phyloP scores from a whole-genome alignment of 2,113 vertebrate species.

The Miniopterus natalensis region DNA sequence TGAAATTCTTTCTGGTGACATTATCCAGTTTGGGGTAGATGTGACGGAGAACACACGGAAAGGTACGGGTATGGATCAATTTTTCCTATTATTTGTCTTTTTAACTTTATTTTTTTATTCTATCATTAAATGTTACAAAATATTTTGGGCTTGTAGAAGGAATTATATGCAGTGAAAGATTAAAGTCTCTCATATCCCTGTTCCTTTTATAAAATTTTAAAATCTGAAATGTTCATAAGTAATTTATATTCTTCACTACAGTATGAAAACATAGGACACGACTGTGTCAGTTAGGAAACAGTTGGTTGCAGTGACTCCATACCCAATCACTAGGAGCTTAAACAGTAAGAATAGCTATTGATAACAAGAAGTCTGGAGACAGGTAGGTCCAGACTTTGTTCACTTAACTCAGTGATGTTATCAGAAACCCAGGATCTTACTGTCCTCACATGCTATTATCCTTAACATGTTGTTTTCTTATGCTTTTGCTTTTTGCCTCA shows the following conservation, averaged over 20 bases:
- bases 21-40: constrained; percentile 99
- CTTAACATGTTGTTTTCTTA: constrained; percentile 1
- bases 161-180: background rate
- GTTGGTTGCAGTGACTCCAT: constrained; percentile 5
- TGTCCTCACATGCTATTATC: background rate
- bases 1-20: constrained; percentile 98
- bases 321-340: background rate
- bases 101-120: constrained; percentile 35
- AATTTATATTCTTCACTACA: constrained; percentile 31
- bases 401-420: background rate
- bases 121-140: constrained; percentile 53
- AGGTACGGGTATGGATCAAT: constrained; percentile 91
- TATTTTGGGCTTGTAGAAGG: constrained; percentile 25
- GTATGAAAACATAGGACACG: constrained; percentile 32
- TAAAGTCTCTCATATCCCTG: background rate
- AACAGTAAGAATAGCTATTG: background rate
- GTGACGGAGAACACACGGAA: constrained; percentile 99
- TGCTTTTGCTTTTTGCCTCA: background rate
- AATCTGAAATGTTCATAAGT: constrained; percentile 61
- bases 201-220: constrained; percentile 68
- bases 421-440: background rate
- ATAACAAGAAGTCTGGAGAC: constrained; percentile 5
- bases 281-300: constrained; percentile 29
- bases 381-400: constrained; percentile 32
- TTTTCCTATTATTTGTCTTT: constrained; percentile 69